Conservation (phyloP, 37 sponge, comb jelly and placozoan species). For the Diacarnus erythraeanus region DNA sequence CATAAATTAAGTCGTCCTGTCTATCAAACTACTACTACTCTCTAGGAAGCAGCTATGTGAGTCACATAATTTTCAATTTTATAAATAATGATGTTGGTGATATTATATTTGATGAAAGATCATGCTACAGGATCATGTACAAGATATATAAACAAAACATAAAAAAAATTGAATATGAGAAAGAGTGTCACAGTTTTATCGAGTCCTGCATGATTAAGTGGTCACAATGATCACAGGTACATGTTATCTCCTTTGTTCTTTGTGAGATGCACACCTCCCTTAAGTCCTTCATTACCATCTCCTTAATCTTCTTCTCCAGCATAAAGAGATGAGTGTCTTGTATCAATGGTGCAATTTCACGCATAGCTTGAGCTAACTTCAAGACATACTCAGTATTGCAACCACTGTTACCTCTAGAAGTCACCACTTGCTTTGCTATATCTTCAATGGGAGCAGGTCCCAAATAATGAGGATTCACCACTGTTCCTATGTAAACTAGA, state of each 20-base stretch:
- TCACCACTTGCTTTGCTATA: slow-evolving; percentile 72
- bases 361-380: slow-evolving; percentile 73
- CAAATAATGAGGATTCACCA: slow-evolving; percentile 75
- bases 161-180: neutral
- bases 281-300: too few relatives aligned
- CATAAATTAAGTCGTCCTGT: neutral
- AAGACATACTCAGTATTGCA: slow-evolving; percentile 89
- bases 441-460: slow-evolving; percentile 70
- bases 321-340: slow-evolving; percentile 68
- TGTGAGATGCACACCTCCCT: too few relatives aligned
- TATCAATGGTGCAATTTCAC: slow-evolving; percentile 32
- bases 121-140: too few relatives aligned
- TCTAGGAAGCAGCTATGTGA: too few relatives aligned
- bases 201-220: too few relatives aligned
- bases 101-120: neutral
- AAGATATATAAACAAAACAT: neutral
- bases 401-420: slow-evolving; percentile 77
- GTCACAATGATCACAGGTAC: neutral
- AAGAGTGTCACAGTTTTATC: neutral
- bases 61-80: too few relatives aligned
- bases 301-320: slow-evolving; percentile 61
- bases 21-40: too few relatives aligned
- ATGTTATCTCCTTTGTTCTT: too few relatives aligned
- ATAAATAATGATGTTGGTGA: too few relatives aligned
- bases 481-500: slow-evolving; percentile 83